phyloP scores from a whole-genome alignment of 2,113 vertebrate genomes.

The Ceratotherium simum region DNA sequence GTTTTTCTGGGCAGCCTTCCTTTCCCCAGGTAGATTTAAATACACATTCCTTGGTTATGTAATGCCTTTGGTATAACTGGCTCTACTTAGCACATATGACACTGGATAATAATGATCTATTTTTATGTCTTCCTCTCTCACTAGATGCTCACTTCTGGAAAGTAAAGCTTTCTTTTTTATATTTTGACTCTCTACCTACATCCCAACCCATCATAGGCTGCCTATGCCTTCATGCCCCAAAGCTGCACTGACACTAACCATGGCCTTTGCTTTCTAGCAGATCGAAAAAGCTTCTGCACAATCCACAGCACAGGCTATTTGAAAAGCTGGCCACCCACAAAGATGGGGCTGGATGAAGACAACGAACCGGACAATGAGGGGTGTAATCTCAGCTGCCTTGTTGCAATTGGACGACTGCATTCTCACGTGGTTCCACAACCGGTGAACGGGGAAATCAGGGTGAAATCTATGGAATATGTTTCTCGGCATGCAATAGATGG shows the following conservation, averaged over 20 bases:
- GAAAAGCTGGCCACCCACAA: conserved; percentile 99
- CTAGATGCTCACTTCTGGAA: not conserved
- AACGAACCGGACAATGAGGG: conserved; percentile 98
- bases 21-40: not conserved
- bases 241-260: not conserved
- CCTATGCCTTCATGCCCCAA: not conserved
- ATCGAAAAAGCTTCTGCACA: conserved; percentile 99
- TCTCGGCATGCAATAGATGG: conserved; percentile 98
- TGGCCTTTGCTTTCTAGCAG: conserved; percentile 87
- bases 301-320: conserved; percentile 99
- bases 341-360: conserved; percentile 98
- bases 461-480: conserved; percentile 98
- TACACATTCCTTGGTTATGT: not conserved
- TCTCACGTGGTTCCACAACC: conserved; percentile 96
- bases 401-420: conserved; percentile 97
- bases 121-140: not conserved
- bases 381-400: conserved; percentile 98
- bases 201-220: rapidly evolving
- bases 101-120: not conserved
- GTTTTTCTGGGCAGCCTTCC: not conserved
- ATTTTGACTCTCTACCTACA: not conserved
- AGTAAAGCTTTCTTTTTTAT: not conserved
- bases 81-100: rapidly evolving
- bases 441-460: conserved; percentile 94
- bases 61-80: not conserved